These are phyloP conservation scores for Poeciliopsis presidionis DNA, from an alignment of 2,797 vertebrate genomes.

Conservation along the genomic window DNA sequence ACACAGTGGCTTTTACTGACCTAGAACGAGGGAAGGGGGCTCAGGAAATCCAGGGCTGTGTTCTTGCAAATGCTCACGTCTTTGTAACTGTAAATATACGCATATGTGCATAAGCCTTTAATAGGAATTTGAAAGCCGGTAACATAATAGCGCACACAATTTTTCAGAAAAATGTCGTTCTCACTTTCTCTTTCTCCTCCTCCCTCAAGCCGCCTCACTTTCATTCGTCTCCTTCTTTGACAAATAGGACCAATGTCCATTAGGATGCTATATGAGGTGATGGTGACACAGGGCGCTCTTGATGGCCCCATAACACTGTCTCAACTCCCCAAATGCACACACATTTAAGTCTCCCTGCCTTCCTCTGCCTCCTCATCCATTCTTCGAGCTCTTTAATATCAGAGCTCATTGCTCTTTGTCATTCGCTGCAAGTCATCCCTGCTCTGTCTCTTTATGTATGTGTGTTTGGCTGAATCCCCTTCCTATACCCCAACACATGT, in stretches of 20 bases:
- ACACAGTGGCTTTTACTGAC: slow-evolving; percentile 66
- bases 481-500: slow-evolving; percentile 47
- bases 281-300: slow-evolving; percentile 71
- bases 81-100: slow-evolving; percentile 59
- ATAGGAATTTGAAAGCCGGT: slow-evolving; percentile 68
- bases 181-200: slow-evolving; percentile 63
- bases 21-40: slow-evolving; percentile 64
- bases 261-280: slow-evolving; percentile 82
- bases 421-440: slow-evolving; percentile 42
- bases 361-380: slow-evolving; percentile 50
- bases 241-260: slow-evolving; percentile 75
- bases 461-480: slow-evolving; percentile 40
- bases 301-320: slow-evolving; percentile 57
- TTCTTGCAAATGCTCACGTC: slow-evolving; percentile 36
- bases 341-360: slow-evolving; percentile 35
- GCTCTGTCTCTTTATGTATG: slow-evolving; percentile 19
- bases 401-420: slow-evolving; percentile 74
- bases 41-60: slow-evolving; percentile 51
- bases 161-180: slow-evolving; percentile 72
- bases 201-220: slow-evolving; percentile 51
- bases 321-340: slow-evolving; percentile 57
- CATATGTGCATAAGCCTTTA: slow-evolving; percentile 66
- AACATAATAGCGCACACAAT: slow-evolving; percentile 73
- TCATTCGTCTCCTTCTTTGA: slow-evolving; percentile 72
- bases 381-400: slow-evolving; percentile 72